Base-by-base conservation (phyloP, 2,888 invertebrate species). In the Lithophane socia region DNA sequence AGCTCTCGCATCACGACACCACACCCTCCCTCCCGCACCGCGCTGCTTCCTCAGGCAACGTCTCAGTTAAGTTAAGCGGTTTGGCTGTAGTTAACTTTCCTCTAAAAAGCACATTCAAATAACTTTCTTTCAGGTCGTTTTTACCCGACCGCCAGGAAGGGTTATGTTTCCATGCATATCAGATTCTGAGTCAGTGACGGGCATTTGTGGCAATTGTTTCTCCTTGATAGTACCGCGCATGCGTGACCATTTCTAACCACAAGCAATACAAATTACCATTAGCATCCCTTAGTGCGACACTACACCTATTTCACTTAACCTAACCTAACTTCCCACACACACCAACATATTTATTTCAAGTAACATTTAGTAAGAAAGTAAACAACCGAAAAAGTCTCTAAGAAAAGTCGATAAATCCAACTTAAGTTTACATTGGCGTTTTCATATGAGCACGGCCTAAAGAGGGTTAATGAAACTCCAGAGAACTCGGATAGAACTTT, bases 361-460 rank as follows among this genome's bases (percentile, higher is more conserved):
- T 77, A 78, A 82, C 80, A 84, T 82, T 81, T 80, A 79, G 63
- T 71, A 65, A 58, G 73, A 73, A 79, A 81, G 67, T 75, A 84
- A 87, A 84, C 78, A 75, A 64, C 61, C 56, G 37, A 58, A 76
- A 24, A 80, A 61, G 75, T 78, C 66, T 68, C 75, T 61, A 74
- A 82, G 74, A 75, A 85, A 88, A 89, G 77, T 84, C 88, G 52
- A 90, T 91, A 92, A 92, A 90, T 91, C 84, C 88, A 73, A 89
- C 83, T 92, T 91, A 90, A 88, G 86, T 90, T 92, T 90, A 90
- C 87, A 90, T 92, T 90, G 92, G 87, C 89, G 83, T 90, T 92
- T 92, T 92, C 92, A 92, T 91, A 90, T 84, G 90, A 86, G 81
- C 86, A 64, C 47, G 73, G 86, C 80, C 88, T 86, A 86, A 87